Evolutionary conservation across 2,888 invertebrate genomes (phyloP), one percentile per base, ranked within the genome.

Genomic region (Athalia rosae): DNA sequence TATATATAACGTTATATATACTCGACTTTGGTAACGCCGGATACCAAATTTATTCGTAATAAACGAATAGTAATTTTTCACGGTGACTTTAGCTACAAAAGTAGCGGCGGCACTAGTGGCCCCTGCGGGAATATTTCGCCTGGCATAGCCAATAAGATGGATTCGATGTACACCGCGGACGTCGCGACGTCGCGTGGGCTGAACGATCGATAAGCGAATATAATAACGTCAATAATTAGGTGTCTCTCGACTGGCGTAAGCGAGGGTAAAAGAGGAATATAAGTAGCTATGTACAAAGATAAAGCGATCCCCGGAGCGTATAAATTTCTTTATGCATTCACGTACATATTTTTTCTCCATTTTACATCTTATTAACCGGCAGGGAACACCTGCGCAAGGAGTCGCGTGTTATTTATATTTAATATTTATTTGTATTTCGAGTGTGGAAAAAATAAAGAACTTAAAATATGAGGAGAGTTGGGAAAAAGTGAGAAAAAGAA

Each of bases 31-130:
- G 63, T 28, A 67, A 28, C 41, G 15, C 43, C 56, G 74, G 74
- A 74, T 61, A 74, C 74, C 61, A 50, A 74, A 61, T 74, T 74
- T 28, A 74, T 74, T 61, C 61, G 61, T 48, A 74, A 11, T 28
- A 28, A 28, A 28, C 28, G 28, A 28, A 58, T 13, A n/a, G 58
- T 74, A 41, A 62, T 74, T 48, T 48, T 28, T 45, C 7, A 1
- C 13, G 41, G 5, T 9, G 50, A 47, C 4, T 4, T 66, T 9
- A 56, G 45, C n/a, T 43, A 13, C 71, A 4, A 71, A 71, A n/a
- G 9, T 9, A 9, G 7, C 50, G 28, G 15, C 53, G 7, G 53
- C 66, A n/a, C n/a, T n/a, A n/a, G n/a, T n/a, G n/a, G 11, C 4
- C 13, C 4, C 13, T n/a, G 43, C 71, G 62, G 28, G 28, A 28